phyloP scores from a whole-genome alignment of 2,888 invertebrate species.

The Chrysodeixis includens region DNA sequence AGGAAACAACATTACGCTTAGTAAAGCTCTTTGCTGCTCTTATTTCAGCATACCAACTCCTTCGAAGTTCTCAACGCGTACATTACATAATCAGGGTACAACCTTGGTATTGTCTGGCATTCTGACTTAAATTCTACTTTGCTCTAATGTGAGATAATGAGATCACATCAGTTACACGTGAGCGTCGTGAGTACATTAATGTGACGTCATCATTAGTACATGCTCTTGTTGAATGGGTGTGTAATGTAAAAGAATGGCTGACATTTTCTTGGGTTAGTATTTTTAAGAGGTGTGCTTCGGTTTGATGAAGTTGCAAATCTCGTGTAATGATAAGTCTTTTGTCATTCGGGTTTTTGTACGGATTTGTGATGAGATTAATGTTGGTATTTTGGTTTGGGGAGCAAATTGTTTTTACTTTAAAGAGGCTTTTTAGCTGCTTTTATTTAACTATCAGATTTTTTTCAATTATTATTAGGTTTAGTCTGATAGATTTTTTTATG shows the following conservation, averaged over 20 bases:
- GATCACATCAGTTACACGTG: constrained; percentile 1
- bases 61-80: not conserved
- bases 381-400: no score
- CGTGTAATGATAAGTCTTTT: no score
- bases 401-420: no score
- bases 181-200: not conserved
- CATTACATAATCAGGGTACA: constrained; percentile 1
- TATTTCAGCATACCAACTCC: not conserved
- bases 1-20: constrained; percentile 27
- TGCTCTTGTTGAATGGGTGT: not conserved
- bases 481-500: no score
- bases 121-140: not conserved
- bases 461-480: no score
- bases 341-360: no score
- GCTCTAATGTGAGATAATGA: not conserved
- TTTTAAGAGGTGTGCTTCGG: not conserved
- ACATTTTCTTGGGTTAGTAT: not conserved
- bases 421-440: no score
- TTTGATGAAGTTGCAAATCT: not conserved
- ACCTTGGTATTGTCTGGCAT: constrained; percentile 5
- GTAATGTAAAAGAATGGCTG: not conserved
- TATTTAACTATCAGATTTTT: no score
- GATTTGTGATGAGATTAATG: no score
- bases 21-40: constrained; percentile 9
- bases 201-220: not conserved